Evolutionary conservation across 2,113 vertebrate genomes (phyloP).

Genomic region (Lophius piscatorius): DNA sequence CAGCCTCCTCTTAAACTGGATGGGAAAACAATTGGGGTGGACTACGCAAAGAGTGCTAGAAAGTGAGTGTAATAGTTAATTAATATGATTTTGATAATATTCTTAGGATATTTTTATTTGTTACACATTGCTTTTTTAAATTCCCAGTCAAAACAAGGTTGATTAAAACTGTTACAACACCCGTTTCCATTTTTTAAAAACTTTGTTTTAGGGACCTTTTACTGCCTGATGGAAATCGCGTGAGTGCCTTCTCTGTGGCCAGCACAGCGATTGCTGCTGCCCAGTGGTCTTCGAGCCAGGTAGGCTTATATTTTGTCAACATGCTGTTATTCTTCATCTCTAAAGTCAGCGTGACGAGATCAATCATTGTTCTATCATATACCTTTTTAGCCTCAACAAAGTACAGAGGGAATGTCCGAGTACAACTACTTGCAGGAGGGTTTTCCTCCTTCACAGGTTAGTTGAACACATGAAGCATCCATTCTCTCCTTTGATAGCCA

Average conservation of each 20-base stretch:
- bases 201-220: slow-evolving; percentile 86
- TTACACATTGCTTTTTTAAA: no score
- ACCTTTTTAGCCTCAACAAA: slow-evolving; percentile 85
- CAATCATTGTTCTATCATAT: background rate
- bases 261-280: slow-evolving; percentile 98
- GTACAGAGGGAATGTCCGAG: slow-evolving; percentile 86
- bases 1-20: slow-evolving; percentile 96
- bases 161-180: no score
- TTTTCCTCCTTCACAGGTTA: slow-evolving; percentile 88
- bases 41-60: slow-evolving; percentile 98
- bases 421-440: slow-evolving; percentile 93
- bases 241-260: slow-evolving; percentile 97
- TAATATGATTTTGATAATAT: background rate
- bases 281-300: slow-evolving; percentile 98
- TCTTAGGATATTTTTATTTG: background rate
- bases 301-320: slow-evolving; percentile 51
- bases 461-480: slow-evolving; percentile 21
- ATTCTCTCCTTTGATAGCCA: no score
- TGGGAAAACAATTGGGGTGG: slow-evolving; percentile 97
- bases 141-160: no score
- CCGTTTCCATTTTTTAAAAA: background rate
- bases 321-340: background rate
- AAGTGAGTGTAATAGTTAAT: slow-evolving; percentile 83
- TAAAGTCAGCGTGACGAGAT: background rate
- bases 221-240: slow-evolving; percentile 93